Evolutionary conservation across 2,888 invertebrate genomes (phyloP), one percentile per base, ranked within the genome.

Genomic region (Brachyopa scutellaris): DNA sequence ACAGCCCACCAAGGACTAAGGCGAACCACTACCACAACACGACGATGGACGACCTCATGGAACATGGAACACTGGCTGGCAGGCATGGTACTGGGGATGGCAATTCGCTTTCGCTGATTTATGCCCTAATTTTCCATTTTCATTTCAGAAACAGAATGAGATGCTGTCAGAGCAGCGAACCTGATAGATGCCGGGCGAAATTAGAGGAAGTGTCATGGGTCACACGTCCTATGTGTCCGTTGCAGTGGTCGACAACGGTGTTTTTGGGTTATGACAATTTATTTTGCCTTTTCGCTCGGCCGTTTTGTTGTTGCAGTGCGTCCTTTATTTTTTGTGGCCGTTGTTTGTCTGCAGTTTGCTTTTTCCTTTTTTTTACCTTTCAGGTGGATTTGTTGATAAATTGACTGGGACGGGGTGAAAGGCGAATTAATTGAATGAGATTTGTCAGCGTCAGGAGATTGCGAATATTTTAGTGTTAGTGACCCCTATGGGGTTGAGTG

Each of bases 111-210:
- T 70, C 77, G 82, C 77, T 82, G 82, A 82, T 82, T 82, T 82
- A 82, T 82, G 82, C 72, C 61, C 77, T 82, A 66, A 82, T 82
- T 82, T 82, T 82, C 77, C 82, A 61, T 77, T 77, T 82, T 82
- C 82, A 72, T 82, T 82, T 82, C 59, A 53, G 36, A 23, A 64
- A 42, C 67, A 80, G 57, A 77, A 76, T 66, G 70, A 77, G 70
- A 70, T 33, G 70, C 70, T 72, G 82, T 82, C 70, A 77, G 77
- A 33, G 26, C 59, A 45, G 59, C n/a, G 17, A 36, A 21, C 45
- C 77, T 38, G 59, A 77, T 70, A 77, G 51, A 82, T 59, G 76
- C 42, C 57, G 33, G 51, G 36, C 45, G 17, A 82, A 82, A 82
- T 77, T 77, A 77, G 77, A 64, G 51, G 45, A 77, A 64, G 70